These are phyloP conservation scores for Apogon hyalosoma DNA, from an alignment of 2,797 vertebrate genomes.

Conservation along the genomic window DNA sequence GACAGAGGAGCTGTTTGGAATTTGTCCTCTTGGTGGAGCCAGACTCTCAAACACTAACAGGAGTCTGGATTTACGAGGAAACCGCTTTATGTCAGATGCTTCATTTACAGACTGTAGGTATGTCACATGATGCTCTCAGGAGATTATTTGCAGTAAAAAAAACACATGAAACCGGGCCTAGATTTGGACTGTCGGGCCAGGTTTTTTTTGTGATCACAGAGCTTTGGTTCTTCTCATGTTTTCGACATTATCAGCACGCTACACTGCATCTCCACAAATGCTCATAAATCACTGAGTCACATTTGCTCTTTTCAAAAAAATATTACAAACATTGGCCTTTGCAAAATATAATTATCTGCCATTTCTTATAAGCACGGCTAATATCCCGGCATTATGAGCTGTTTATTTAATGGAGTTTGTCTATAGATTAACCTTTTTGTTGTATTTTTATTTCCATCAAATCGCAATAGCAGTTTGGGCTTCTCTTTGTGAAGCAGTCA, in stretches of 20 bases:
- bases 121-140: conserved; percentile 24
- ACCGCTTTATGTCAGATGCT: conserved; percentile 4
- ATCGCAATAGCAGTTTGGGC: conserved; percentile 55
- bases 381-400: conserved; percentile 56
- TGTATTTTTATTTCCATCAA: conserved; percentile 67
- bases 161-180: not conserved
- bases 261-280: conserved; percentile 31
- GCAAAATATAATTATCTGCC: conserved; percentile 77
- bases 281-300: conserved; percentile 77
- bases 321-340: conserved; percentile 82
- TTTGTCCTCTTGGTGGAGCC: conserved; percentile 73
- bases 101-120: conserved; percentile 17
- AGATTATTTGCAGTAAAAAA: not conserved
- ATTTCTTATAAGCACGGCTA: conserved; percentile 60
- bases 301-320: conserved; percentile 82
- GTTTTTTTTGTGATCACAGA: conserved; percentile 25
- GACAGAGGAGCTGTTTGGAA: not conserved
- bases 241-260: conserved; percentile 43
- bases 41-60: conserved; percentile 45
- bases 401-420: conserved; percentile 79
- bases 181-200: conserved; percentile 4
- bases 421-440: conserved; percentile 82
- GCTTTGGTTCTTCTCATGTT: conserved; percentile 24
- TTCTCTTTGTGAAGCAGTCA: conserved; percentile 60
- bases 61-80: not conserved